Conservation (phyloP, 2,113 vertebrate genomes). For the Turnix velox region DNA sequence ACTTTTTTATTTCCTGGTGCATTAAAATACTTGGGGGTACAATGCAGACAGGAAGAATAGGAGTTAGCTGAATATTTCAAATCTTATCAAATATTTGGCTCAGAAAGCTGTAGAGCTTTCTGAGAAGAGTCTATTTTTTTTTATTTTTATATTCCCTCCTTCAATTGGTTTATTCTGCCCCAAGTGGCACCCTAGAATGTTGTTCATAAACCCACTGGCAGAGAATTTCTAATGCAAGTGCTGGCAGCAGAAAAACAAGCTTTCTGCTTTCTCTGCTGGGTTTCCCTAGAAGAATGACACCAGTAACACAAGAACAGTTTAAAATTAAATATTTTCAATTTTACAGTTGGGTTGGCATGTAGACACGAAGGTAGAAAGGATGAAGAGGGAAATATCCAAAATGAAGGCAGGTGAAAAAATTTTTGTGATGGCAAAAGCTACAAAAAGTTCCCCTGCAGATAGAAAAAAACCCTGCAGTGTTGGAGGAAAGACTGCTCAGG, state of each 20-base stretch:
- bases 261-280: neutral
- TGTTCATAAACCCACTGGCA: neutral
- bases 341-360: neutral
- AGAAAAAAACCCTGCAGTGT: neutral
- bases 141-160: neutral
- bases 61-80: neutral
- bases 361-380: neutral
- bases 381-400: neutral
- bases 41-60: neutral
- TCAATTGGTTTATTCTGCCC: neutral
- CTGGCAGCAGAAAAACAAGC: neutral
- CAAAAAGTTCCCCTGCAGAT: neutral
- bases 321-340: neutral
- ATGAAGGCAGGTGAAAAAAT: neutral
- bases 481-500: neutral
- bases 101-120: neutral
- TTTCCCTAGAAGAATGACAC: neutral
- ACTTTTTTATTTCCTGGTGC: neutral
- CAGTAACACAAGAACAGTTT: neutral
- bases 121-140: neutral
- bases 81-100: neutral
- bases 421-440: neutral
- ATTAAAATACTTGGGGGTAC: neutral
- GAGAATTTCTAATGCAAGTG: neutral
- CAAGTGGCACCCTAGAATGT: neutral